Base-by-base conservation (phyloP, 1,140 invertebrate species). In the Cheumatopsyche charites region DNA sequence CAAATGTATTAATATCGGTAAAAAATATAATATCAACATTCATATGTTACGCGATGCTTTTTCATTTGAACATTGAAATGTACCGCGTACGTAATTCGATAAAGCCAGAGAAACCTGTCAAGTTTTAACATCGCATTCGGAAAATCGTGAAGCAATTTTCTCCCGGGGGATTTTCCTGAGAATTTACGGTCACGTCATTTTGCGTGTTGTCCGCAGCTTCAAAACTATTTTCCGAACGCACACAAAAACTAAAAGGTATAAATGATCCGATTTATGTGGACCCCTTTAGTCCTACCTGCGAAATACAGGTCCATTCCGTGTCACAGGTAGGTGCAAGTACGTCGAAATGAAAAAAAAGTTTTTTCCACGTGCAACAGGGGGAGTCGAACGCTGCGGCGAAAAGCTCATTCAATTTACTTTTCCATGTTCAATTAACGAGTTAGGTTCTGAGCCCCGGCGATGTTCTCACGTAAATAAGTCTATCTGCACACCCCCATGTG, bases 381-480 rank as follows among this genome's bases (percentile, higher is more conserved):
- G 63, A 42, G 73, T 72, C 36, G 63, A 36, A 47, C 23, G 26
- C 63, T 11, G 52, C 62, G 70, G 58, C 62, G 63, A 70, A 69
- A 67, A 66, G 70, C 73, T 63, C 70, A 67, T 72, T 75, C 71
- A 75, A 75, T 75, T 75, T 75, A 72, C 71, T 72, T 69, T 72
- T 61, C 73, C 73, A 70, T 75, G 73, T 75, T 75, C 73, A 75
- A 75, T 75, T 75, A 75, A 75, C 73, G 73, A 49, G 47, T 72
- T 67, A 26, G 26, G 26, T 9, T 43, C 63, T 29, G 26, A 1
- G 1, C 58, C 15, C 42, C 15, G 3, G 29, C 29, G 29, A 36
- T 73, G 61, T 65, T 65, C 61, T 67, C 66, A 63, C 36, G 63
- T 69, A 69, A 71, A 45, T 71, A 65, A 67, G 70, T 43, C 65